Percentiles rank a stretch among this genome's conserved stretches.
These are phyloP conservation scores for Myotis lucifugus DNA, from an alignment of 2,113 vertebrate species.

Conservation along the genomic window DNA sequence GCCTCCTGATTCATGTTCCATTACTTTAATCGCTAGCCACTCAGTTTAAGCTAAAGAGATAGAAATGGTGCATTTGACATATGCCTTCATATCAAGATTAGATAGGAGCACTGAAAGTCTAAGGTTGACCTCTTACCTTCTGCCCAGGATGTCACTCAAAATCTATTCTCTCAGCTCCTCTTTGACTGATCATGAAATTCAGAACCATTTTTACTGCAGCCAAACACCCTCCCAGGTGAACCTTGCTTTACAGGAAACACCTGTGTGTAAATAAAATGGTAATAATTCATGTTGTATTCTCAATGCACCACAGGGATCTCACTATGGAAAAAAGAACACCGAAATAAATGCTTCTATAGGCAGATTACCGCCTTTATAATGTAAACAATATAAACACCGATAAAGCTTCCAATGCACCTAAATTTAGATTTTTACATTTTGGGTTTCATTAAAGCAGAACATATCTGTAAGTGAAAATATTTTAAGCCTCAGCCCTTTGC, in stretches of 20 bases:
- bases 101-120: conserved; percentile 55
- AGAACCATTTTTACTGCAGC: background rate
- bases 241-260: background rate
- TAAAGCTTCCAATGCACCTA: conserved; percentile 58
- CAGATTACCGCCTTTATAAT: conserved; percentile 59
- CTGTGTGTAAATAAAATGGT: conserved; percentile 28
- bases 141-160: conserved; percentile 57
- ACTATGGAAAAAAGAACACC: conserved; percentile 44
- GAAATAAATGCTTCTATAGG: conserved; percentile 35
- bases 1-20: conserved; percentile 8
- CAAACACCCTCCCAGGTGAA: background rate
- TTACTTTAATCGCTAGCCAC: conserved; percentile 64
- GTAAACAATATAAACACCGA: conserved; percentile 60
- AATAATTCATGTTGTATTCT: background rate
- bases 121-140: conserved; percentile 39
- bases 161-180: background rate
- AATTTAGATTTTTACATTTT: conserved; percentile 66
- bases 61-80: conserved; percentile 66
- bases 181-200: background rate
- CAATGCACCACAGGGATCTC: background rate
- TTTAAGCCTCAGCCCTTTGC: conserved; percentile 70
- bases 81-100: conserved; percentile 64
- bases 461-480: conserved; percentile 71
- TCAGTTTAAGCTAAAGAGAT: conserved; percentile 64
- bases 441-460: conserved; percentile 72